Base-by-base conservation (phyloP, 2,797 vertebrate genomes). In the Lagodon rhomboides region DNA sequence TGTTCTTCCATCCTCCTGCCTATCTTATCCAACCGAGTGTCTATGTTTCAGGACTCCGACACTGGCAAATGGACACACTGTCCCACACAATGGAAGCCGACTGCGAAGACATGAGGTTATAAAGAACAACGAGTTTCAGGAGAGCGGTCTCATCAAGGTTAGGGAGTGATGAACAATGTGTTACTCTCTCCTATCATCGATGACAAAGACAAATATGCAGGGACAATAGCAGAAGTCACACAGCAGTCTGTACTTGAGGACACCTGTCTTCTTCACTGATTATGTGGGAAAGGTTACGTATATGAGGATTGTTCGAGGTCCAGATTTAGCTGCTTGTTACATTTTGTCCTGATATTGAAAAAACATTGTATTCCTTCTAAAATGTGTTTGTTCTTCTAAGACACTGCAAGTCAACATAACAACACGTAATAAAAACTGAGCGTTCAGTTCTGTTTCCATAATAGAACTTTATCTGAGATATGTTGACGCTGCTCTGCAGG, bases 31-130 rank as follows among this genome's bases (percentile, higher is more conserved):
- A 56, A 61, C 70, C 56, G 11, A 54, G 58, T 77, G 61, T 73
- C 62, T 79, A 23, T 56, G 25, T 73, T 68, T 70, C 43, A 53
- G 49, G 54, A 17, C 44, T 49, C 34, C 60, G 16, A 44, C 44
- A 54, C 34, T 54, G 43, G 38, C 68, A 79, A 55, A 75, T 46
- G 68, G 30, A 88, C 87, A 79, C n/a, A 0, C 16, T 81, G 86
- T 85, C 27, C 86, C 56, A 47, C 70, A 77, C 73, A 62, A 38
- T 23, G 20, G 46, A 59, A 81, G 23, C 71, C 55, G 13, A 65
- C 15, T 46, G 8, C 50, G 11, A 58, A 69, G n/a, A 63, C 4
- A 30, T 38, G 38, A 10, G 71, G 75, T 82, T 82, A 25, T 68
- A 43, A 47, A 66, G 73, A 84, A 84, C 72, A 65, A 16, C 27